Base-by-base conservation (phyloP, 1,140 invertebrate genomes). In the Scaptomyza hsui region DNA sequence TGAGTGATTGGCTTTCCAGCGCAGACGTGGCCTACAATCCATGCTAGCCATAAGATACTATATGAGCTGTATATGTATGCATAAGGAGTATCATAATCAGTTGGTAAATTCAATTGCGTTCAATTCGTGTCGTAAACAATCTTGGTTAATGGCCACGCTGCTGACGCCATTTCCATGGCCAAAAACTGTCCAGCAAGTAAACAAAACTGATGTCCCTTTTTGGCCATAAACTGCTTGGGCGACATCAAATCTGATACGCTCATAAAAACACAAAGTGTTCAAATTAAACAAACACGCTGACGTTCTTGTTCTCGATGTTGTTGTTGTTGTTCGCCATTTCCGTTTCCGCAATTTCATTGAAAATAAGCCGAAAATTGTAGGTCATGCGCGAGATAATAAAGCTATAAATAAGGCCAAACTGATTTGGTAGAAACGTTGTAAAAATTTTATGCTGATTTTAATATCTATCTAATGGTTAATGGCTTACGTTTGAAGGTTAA, bases 211-310 rank as follows among this genome's bases (percentile, higher is more conserved):
- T 68, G 68, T 70, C 59, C 61, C 60, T 45, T 52, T 37, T 37
- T 29, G 26, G 48, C 55, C 39, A 70, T 64, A 60, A 75, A 70
- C 70, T 74, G 51, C 62, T 64, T 53, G 6, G 26, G 39, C 26
- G 32, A 61, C 35, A 79, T 77, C 59, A 73, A 62, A 74, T 74
- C 45, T 69, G 63, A 35, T 41, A 4, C 32, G 26, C 29, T 41
- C 69, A 88, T 88, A 85, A 85, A 85, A 77, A 42, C 39, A 5
- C 41, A 32, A 16, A 53, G 42, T 45, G 26, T 52, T 67, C 32
- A 57, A 88, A 81, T 85, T 86, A 85, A 86, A 61, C 81, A 64
- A 86, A 81, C 73, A 88, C 82, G 67, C 62, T 57, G 26, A 60
- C 53, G 26, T 61, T 69, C 68, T 78, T 82, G 64, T n/a, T 15